Conservation (phyloP, 2,797 vertebrate species). For the Tragopan temminckii region DNA sequence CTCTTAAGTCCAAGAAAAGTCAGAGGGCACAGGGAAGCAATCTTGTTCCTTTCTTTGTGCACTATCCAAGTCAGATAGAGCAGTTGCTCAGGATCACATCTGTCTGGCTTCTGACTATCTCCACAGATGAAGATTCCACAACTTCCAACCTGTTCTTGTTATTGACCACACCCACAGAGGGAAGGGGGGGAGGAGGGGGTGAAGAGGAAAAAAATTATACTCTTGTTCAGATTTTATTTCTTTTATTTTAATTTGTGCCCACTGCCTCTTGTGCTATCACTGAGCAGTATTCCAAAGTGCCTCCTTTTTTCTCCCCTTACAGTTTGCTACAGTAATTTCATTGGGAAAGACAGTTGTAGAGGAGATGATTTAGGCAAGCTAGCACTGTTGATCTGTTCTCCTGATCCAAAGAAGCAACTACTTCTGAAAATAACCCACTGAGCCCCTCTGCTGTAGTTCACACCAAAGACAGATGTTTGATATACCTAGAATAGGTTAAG, state of each 20-base stretch:
- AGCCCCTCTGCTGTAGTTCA: not conserved
- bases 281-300: not conserved
- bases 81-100: not conserved
- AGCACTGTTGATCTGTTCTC: not conserved
- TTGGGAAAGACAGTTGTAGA: not conserved
- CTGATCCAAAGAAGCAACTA: not conserved
- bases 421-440: not conserved
- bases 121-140: not conserved
- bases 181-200: no score
- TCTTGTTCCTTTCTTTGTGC: not conserved
- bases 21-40: not conserved
- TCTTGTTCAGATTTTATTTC: not conserved
- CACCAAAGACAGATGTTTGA: not conserved
- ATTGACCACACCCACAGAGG: not conserved
- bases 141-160: not conserved
- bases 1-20: not conserved
- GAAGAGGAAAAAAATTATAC: no score
- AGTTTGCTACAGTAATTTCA: not conserved
- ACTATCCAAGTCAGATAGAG: not conserved
- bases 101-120: not conserved
- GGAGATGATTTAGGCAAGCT: not conserved
- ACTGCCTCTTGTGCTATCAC: not conserved
- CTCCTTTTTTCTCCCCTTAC: not conserved
- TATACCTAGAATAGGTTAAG: not conserved
- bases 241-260: not conserved